phyloP scores from a whole-genome alignment of 2,113 vertebrate genomes.

The Lampris incognitus region DNA sequence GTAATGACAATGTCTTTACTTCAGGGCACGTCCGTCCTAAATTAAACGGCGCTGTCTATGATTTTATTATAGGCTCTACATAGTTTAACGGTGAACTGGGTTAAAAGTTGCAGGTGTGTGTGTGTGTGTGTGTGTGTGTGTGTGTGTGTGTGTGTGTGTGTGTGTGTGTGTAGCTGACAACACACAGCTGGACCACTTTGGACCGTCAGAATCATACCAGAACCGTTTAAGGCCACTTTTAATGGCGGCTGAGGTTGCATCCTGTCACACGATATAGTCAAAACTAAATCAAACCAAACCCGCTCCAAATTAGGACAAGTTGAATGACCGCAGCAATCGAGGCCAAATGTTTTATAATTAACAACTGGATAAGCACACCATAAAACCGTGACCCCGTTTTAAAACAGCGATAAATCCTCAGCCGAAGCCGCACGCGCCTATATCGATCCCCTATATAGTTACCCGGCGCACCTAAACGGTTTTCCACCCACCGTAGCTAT shows the following conservation, averaged over 20 bases:
- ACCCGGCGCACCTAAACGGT: slow-evolving; percentile 67
- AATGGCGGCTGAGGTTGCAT: slow-evolving; percentile 1
- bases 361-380: slow-evolving; percentile 91
- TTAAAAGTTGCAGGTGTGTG: too few relatives aligned
- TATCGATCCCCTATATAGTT: slow-evolving; percentile 84
- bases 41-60: too few relatives aligned
- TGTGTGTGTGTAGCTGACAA: too few relatives aligned
- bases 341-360: slow-evolving; percentile 93
- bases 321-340: slow-evolving; percentile 90
- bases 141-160: too few relatives aligned
- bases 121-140: too few relatives aligned
- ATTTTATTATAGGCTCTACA: too few relatives aligned
- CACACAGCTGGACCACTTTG: background rate
- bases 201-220: background rate
- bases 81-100: too few relatives aligned
- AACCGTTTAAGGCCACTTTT: background rate
- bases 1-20: too few relatives aligned
- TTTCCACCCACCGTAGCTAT: background rate
- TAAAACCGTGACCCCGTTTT: slow-evolving; percentile 94
- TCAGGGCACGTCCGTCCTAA: too few relatives aligned
- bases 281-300: slow-evolving; percentile 83
- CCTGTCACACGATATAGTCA: slow-evolving; percentile 71
- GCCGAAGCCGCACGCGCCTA: slow-evolving; percentile 73
- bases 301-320: slow-evolving; percentile 86
- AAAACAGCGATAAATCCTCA: slow-evolving; percentile 92